Evolutionary conservation across 2,888 invertebrate species (phyloP).

Genomic region (Lepidocyrtinus sp.): DNA sequence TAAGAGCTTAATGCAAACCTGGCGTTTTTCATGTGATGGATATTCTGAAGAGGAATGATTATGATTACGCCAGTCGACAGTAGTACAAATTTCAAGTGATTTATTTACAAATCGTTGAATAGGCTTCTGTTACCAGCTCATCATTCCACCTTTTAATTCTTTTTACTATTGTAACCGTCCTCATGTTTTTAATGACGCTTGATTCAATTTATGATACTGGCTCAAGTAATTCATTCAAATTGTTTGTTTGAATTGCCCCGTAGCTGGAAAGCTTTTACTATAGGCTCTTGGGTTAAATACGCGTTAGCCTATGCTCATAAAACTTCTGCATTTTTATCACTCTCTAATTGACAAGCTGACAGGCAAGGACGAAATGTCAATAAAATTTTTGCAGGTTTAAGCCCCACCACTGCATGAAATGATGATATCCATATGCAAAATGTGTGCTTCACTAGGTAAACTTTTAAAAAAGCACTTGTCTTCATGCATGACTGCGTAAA

Average conservation of each 20-base stretch:
- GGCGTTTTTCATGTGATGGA: too few relatives aligned
- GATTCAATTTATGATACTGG: too few relatives aligned
- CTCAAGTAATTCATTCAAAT: not conserved
- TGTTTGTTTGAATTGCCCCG: not conserved
- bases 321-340: not conserved
- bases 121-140: too few relatives aligned
- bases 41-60: too few relatives aligned
- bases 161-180: too few relatives aligned
- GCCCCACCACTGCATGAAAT: too few relatives aligned
- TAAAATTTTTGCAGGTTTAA: constrained; percentile 35
- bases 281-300: not conserved
- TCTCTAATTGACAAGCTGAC: constrained; percentile 47
- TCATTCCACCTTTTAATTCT: too few relatives aligned
- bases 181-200: too few relatives aligned
- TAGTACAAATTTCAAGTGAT: not conserved
- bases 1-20: too few relatives aligned
- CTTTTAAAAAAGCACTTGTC: not conserved
- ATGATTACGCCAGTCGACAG: not conserved
- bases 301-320: not conserved
- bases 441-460: not conserved
- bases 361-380: constrained; percentile 54
- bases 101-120: too few relatives aligned
- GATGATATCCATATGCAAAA: too few relatives aligned
- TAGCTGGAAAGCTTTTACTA: not conserved
- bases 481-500: not conserved